phyloP scores from a whole-genome alignment of 2,113 vertebrate genomes.

The Falcunculus frontatus region DNA sequence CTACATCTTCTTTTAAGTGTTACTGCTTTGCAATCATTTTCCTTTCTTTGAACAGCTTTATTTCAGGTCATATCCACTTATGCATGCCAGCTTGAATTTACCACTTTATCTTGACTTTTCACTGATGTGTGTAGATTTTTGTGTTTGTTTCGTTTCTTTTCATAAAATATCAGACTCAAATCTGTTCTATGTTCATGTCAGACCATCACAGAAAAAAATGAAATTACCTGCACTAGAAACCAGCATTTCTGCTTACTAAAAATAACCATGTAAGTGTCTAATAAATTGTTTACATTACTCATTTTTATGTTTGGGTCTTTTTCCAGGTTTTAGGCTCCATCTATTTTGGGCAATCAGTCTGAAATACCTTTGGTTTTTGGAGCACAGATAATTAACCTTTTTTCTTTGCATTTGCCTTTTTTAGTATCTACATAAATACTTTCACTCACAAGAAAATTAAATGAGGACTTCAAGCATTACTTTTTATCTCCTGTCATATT shows the following conservation, averaged over 20 bases:
- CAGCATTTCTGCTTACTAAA: not conserved
- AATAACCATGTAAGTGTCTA: not conserved
- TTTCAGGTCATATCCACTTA: not conserved
- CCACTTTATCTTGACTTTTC: not conserved
- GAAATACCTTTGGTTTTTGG: not conserved
- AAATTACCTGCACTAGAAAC: not conserved
- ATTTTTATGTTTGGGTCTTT: not conserved
- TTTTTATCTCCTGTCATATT: not conserved
- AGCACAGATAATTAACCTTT: not conserved
- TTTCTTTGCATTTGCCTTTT: not conserved
- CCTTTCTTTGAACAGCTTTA: not conserved
- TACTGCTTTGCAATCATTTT: constrained; percentile 25
- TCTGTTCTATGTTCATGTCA: not conserved
- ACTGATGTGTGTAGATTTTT: not conserved
- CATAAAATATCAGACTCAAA: not conserved
- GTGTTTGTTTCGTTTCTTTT: not conserved
- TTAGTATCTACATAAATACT: not conserved
- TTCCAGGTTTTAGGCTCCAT: not conserved
- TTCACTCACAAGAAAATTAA: not conserved
- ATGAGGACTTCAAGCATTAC: not conserved
- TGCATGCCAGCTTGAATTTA: not conserved
- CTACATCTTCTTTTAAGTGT: not conserved
- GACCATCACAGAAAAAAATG: not conserved
- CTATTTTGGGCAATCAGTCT: not conserved
- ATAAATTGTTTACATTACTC: not conserved